Evolutionary conservation across 2,113 vertebrate species (phyloP), one percentile per base, ranked within the genome.

Genomic region (Bos javanicus): DNA sequence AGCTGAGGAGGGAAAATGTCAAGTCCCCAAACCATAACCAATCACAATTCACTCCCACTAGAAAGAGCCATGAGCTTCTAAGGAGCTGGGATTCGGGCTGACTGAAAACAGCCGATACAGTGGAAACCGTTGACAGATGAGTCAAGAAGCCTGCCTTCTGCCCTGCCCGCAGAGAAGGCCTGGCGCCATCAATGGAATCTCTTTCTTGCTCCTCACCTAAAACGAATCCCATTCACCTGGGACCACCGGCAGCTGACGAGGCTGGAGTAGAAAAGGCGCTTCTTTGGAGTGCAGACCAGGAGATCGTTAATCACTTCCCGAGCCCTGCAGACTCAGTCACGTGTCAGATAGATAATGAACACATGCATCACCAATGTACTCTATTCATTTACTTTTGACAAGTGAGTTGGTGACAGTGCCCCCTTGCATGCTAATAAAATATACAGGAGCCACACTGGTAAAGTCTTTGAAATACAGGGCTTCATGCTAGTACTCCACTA

Each of bases 381-480:
- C 59, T 86, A 36, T 85, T 97, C 97, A 97, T 97, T 95, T 95
- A 81, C 81, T 94, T 95, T 96, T 98, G 98, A 97, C 74, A 81
- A 90, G 93, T 82, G 91, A 95, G 64, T 57, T 71, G 64, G 80
- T 95, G 97, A 94, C 95, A 87, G 90, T 74, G 76, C 95, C 95
- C 88, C 93, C 76, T 80, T 62, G 43, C 84, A 39, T 92, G 81
- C 95, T 97, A 84, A 95, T 98, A 97, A 98, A 97, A 96, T 92
- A 94, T 82, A 88, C 90, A 97, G 95, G 64, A 98, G 94, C 87
- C 86, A 21, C 1, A 23, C 87, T 97, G 93, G 95, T 95, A 36
- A 96, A 88, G 87, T 81, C 97, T 98, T 98, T 96, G 96, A 97
- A 97, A 97, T 82, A 85, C 74, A 89, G 83, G 93, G 12, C 94